Conservation (phyloP, 2,888 invertebrate species). For the Hypomecis punctinalis region DNA sequence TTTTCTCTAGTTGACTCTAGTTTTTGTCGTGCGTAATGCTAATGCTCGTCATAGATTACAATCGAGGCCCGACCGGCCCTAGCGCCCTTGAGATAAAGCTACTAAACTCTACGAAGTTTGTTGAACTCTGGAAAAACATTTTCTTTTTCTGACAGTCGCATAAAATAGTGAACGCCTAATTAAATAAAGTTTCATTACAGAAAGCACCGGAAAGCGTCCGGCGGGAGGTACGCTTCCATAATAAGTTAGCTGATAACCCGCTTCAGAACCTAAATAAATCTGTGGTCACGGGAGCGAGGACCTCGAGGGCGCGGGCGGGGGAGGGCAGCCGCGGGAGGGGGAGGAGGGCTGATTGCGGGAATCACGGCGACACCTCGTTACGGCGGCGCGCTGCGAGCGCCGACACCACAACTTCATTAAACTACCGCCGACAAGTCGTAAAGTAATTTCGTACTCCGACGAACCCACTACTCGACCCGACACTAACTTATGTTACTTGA, state of each 20-base stretch:
- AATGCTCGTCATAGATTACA: no score
- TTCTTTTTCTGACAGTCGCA: neutral
- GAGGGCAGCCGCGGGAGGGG: neutral
- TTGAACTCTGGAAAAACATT: neutral
- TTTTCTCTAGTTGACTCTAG: no score
- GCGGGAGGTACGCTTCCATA: neutral
- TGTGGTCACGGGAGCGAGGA: slow-evolving; percentile 12
- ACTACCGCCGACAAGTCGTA: no score
- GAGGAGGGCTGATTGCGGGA: neutral
- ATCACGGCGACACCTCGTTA: neutral
- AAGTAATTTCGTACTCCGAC: no score
- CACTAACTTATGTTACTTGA: no score
- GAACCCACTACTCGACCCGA: no score
- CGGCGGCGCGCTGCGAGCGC: neutral
- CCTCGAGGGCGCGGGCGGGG: neutral
- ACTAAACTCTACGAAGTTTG: no score
- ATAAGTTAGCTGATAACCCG: slow-evolving; percentile 17
- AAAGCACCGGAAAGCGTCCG: slow-evolving; percentile 2
- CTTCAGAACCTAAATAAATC: slow-evolving; percentile 11
- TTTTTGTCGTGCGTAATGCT: no score
- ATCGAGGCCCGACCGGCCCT: no score
- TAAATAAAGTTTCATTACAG: neutral
- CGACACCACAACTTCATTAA: no score
- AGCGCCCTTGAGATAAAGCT: no score
- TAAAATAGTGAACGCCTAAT: neutral